These are phyloP conservation scores for Steatocranus sp. DNA, from an alignment of 2,797 vertebrate species.

Conservation along the genomic window DNA sequence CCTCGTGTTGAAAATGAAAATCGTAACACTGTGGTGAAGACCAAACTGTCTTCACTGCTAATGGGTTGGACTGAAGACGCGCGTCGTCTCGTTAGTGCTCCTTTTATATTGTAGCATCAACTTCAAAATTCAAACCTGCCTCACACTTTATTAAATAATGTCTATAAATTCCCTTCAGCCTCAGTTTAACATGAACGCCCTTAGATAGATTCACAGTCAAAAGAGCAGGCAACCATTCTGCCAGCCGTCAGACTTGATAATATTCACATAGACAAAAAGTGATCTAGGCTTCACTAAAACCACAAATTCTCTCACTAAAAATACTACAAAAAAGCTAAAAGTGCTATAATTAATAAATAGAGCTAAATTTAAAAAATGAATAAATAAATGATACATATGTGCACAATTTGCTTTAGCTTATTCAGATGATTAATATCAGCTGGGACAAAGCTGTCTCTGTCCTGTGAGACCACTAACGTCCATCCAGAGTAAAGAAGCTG, in stretches of 20 bases:
- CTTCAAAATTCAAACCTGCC: accelerated
- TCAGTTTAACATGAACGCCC: accelerated
- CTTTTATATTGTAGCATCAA: not conserved
- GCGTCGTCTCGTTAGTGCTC: accelerated
- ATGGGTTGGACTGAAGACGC: accelerated
- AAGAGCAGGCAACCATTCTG: not conserved
- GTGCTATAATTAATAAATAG: accelerated
- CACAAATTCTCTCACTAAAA: not conserved
- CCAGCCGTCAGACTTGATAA: not conserved
- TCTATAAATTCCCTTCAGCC: not conserved
- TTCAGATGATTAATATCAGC: not conserved
- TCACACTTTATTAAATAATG: not conserved
- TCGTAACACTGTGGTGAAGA: not conserved
- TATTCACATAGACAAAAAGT: not conserved
- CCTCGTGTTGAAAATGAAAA: not conserved
- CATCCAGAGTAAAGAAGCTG: not conserved
- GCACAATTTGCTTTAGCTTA: accelerated
- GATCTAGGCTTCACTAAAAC: not conserved
- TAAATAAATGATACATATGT: not conserved
- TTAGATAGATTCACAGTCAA: accelerated
- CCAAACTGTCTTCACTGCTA: not conserved
- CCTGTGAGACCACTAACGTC: accelerated
- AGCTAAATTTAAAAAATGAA: not conserved
- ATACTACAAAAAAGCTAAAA: accelerated
- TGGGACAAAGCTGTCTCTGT: accelerated